phyloP scores from a whole-genome alignment of 2,113 vertebrate genomes.

The Centropus bengalensis region DNA sequence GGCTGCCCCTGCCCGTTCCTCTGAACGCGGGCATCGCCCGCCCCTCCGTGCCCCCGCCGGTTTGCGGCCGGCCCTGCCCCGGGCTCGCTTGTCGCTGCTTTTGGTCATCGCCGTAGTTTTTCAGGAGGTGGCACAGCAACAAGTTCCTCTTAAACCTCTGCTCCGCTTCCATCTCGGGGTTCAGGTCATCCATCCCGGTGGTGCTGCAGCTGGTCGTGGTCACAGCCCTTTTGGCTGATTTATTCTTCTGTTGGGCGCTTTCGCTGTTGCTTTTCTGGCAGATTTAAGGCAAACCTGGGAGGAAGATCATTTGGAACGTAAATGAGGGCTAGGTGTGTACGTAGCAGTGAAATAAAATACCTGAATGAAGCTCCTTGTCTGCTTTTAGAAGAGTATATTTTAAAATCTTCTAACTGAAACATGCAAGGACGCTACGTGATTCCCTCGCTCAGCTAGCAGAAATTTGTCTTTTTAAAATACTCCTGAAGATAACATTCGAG shows the following conservation, averaged over 20 bases:
- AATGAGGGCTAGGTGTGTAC: not conserved
- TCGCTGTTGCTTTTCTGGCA: not conserved
- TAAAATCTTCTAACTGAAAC: not conserved
- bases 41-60: not conserved
- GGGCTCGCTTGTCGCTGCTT: fast-evolving
- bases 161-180: fast-evolving
- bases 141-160: not conserved
- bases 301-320: not conserved
- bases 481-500: not conserved
- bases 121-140: not conserved
- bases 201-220: fast-evolving
- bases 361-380: not conserved
- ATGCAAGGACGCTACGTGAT: fast-evolving
- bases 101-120: fast-evolving
- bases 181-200: fast-evolving
- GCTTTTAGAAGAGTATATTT: not conserved
- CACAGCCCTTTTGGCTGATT: fast-evolving
- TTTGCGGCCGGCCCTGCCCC: not conserved
- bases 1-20: too few relatives aligned
- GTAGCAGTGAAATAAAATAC: not conserved
- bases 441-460: not conserved
- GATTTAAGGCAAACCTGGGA: not conserved
- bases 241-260: not conserved
- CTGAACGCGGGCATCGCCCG: not conserved
- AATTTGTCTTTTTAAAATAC: not conserved